Evolutionary conservation across 1,140 invertebrate species (phyloP), one percentile per base, ranked within the genome.

Genomic region (Ladona fulva): DNA sequence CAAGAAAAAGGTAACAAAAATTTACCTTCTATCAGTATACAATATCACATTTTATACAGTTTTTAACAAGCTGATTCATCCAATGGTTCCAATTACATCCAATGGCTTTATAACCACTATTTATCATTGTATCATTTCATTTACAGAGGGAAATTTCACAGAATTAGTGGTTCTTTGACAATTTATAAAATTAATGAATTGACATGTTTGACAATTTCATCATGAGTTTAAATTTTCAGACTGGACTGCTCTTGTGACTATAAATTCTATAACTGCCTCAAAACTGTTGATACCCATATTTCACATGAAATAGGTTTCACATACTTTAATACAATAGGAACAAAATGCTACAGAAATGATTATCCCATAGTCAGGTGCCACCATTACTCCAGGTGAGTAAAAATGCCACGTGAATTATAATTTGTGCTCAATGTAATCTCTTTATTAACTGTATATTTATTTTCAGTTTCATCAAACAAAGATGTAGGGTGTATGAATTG

Each of bases 211-310:
- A 37, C 8, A 37, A 37, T 8, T 37, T 37, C 8, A 37, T 37
- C 8, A 37, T 37, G 29, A 37, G n/a, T n/a, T n/a, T n/a, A n/a
- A n/a, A n/a, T n/a, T n/a, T n/a, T n/a, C 42, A 83, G 82, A 74
- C 84, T 93, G 22, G 87, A 88, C 80, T 93, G 92, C 80, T 83
- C 86, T 10, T 93, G 92, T 82, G 92, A 93, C 82, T 86, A 90
- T 76, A 84, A 86, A 79, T 93, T 94, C 82, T 86, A 89, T 76
- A 83, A 87, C 75, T 94, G 92, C 81, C 85, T 94, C 76, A 87
- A 87, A 78, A 82, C 81, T 0, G 87, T 88, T 0, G 81, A 86
- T 78, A 85, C 87, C 74, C 79, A 81, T 29, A 82, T 85, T 0
- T 86, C 89, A 10, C 85, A 82, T 11, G 85, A 87, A n/a, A 84